Evolutionary conservation across 2,113 vertebrate genomes (phyloP), one percentile per base, ranked within the genome.

Genomic region (Hippocampus barbouri): DNA sequence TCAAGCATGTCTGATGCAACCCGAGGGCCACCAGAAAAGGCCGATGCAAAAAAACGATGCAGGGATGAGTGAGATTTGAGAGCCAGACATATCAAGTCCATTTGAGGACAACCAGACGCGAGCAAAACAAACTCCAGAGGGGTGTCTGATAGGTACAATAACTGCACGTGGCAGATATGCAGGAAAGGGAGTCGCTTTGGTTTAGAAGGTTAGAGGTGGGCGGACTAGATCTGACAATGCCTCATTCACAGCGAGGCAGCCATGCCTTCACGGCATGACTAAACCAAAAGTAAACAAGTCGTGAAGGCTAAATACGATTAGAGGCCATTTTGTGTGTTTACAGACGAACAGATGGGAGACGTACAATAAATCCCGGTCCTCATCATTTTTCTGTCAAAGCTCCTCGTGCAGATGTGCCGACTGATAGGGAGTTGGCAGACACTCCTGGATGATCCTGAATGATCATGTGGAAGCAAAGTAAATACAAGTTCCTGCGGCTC

Each of bases 151-250:
- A 47, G 69, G 66, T 73, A 74, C 68, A 84, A 80, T 86, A 86
- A 86, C 80, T 85, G 79, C 82, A 83, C 86, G 86, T 75, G 76
- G 79, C 72, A 41, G 40, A 71, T 78, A 66, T 77, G 43, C 64
- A 75, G 82, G 76, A 68, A 69, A 60, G 66, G 47, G 71, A 47
- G 23, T 77, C 79, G 71, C 53, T 40, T 76, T 1, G 0, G 76
- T 86, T 80, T 83, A 80, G 77, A 76, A n/a, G 62, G 38, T 10
- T 45, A 14, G 43, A 45, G 43, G 43, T 45, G 43, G 43, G 43
- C 2, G 59, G 89, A 89, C 88, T 85, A 82, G 67, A 89, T 89
- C 87, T 82, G 84, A 91, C 90, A 91, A 91, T 87, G 83, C 82
- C 67, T 84, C 79, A 86, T 90, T 92, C 87, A 90, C 78, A 73